phyloP scores from a whole-genome alignment of 1,140 invertebrate genomes.

The Antheraea pernyi region DNA sequence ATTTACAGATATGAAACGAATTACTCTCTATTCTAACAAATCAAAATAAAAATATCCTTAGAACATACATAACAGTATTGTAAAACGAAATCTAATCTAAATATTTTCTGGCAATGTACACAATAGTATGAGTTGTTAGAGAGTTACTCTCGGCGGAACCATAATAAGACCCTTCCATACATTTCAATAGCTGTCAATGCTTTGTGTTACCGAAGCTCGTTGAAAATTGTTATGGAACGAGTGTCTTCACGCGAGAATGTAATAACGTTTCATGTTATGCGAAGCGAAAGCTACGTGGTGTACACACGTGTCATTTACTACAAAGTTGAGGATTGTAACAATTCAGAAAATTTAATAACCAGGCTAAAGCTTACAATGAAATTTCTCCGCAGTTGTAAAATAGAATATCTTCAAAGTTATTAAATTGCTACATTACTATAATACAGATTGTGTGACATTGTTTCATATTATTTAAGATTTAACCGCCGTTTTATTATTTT shows the following conservation, averaged over 20 bases:
- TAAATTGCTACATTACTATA: not conserved
- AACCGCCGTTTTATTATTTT: too few relatives aligned
- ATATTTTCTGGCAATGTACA: not conserved
- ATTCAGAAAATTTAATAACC: not conserved
- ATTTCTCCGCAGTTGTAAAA: not conserved
- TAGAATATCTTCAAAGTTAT: not conserved
- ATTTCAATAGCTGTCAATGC: conserved; percentile 11
- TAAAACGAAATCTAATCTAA: not conserved
- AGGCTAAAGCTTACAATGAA: not conserved
- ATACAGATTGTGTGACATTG: too few relatives aligned
- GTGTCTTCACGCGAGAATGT: not conserved
- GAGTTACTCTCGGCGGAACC: not conserved
- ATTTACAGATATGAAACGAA: too few relatives aligned
- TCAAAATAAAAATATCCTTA: too few relatives aligned
- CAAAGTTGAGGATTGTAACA: not conserved
- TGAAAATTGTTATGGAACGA: conserved; percentile 9
- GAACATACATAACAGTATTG: not conserved
- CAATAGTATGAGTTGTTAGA: not conserved
- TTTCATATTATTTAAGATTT: too few relatives aligned
- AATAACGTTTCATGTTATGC: conserved; percentile 3
- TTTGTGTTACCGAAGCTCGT: not conserved
- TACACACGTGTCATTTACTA: not conserved
- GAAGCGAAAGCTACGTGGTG: not conserved
- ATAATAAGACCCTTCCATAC: not conserved
- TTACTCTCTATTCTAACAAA: too few relatives aligned